A percentile compares a stretch with the other conserved stretches of the same genome.
Conservation (phyloP, 2,797 vertebrate genomes). For the Spinus pinus region DNA sequence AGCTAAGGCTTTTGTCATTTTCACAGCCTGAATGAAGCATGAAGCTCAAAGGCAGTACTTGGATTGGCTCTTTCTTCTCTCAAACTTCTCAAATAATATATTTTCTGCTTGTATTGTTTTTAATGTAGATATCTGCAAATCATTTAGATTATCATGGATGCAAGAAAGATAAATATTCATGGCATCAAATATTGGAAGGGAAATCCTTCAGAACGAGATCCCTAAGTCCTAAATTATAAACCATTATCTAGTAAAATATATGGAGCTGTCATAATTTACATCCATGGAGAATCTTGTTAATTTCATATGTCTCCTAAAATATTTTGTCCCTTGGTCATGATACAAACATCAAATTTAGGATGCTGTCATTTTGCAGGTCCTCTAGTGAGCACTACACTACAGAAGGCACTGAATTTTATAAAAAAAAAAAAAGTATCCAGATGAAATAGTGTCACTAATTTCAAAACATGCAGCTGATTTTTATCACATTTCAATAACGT, state of each 20-base stretch:
- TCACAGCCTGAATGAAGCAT: not conserved
- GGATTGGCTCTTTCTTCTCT: not conserved
- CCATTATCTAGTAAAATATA: not conserved
- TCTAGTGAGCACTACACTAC: not conserved
- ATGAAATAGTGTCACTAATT: not conserved
- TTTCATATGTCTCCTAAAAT: not conserved
- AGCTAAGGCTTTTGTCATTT: not conserved
- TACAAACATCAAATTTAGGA: not conserved
- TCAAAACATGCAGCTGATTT: slow-evolving; percentile 27
- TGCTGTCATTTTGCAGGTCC: not conserved
- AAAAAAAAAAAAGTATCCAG: not conserved
- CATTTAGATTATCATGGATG: not conserved
- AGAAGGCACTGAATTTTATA: not conserved
- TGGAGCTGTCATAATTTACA: not conserved
- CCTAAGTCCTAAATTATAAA: not conserved
- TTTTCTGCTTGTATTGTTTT: not conserved
- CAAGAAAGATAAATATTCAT: not conserved
- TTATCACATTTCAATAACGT: not conserved
- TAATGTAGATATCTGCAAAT: not conserved
- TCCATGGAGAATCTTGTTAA: not conserved
- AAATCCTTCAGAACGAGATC: not conserved
- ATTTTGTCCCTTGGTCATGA: not conserved
- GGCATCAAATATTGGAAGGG: not conserved
- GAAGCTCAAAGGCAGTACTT: not conserved
- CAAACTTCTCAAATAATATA: not conserved